Conservation (phyloP, 2,797 vertebrate species). For the Syndactyla subalaris region DNA sequence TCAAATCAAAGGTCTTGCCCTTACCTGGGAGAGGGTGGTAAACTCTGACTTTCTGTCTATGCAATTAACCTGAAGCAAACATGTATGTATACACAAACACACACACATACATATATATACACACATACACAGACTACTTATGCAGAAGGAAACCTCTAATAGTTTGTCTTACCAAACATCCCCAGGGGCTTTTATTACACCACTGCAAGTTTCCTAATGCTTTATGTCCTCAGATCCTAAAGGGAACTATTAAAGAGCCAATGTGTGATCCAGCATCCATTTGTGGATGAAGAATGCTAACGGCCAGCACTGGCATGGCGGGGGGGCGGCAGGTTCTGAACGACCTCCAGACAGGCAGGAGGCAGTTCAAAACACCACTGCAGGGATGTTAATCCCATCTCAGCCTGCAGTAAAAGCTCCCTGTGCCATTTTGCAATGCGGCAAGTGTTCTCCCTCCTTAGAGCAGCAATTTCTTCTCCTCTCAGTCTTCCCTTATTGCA, state of each 20-base stretch:
- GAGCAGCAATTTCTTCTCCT: background rate
- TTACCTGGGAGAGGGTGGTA: background rate
- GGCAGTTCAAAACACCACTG: background rate
- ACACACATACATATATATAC: rapidly evolving
- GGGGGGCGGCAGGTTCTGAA: background rate
- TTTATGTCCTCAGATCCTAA: constrained; percentile 14
- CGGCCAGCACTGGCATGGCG: rapidly evolving
- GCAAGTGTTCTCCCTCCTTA: background rate
- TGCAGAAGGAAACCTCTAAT: background rate
- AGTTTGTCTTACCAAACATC: background rate
- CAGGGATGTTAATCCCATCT: background rate
- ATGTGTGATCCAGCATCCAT: constrained; percentile 4
- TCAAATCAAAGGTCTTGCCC: background rate
- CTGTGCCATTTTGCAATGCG: background rate
- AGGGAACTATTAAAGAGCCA: background rate
- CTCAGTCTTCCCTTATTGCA: background rate
- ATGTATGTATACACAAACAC: background rate
- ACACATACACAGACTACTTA: background rate
- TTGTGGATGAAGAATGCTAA: constrained; percentile 43
- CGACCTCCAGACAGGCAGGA: background rate
- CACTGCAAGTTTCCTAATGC: background rate
- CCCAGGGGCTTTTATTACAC: constrained; percentile 1
- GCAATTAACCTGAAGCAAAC: background rate
- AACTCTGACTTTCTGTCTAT: background rate
- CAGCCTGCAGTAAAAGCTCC: background rate